phyloP scores from a whole-genome alignment of 1,140 invertebrate genomes.

The Ceratina japonica region DNA sequence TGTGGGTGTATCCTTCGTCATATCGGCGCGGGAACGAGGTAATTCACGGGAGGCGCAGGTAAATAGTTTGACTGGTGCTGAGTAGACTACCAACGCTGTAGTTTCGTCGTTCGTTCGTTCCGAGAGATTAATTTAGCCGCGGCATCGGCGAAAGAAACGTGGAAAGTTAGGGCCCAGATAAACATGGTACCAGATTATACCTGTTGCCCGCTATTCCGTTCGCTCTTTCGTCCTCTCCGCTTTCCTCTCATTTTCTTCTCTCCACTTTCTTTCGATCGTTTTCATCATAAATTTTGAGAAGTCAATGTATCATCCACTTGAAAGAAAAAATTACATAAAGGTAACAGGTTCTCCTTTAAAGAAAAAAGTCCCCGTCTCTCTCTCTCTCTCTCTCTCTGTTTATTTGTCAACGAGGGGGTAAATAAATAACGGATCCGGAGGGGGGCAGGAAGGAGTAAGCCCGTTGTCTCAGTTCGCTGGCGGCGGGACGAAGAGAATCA shows the following conservation, averaged over 20 bases:
- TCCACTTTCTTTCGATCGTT: too few relatives aligned
- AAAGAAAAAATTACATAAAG: too few relatives aligned
- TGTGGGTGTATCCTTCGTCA: not conserved
- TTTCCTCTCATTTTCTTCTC: slow-evolving; percentile 33
- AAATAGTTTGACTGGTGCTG: not conserved
- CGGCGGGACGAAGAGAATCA: not conserved
- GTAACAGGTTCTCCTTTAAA: not conserved
- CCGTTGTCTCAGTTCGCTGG: not conserved
- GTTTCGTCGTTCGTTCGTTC: slow-evolving; percentile 25
- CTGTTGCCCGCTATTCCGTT: slow-evolving; percentile 49
- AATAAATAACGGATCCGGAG: not conserved
- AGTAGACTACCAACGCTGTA: not conserved
- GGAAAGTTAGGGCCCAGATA: slow-evolving; percentile 42
- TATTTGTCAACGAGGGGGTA: slow-evolving; percentile 8
- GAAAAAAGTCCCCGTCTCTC: too few relatives aligned
- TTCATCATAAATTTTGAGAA: too few relatives aligned
- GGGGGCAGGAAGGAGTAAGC: not conserved
- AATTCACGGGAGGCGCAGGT: not conserved
- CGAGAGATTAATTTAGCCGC: slow-evolving; percentile 41
- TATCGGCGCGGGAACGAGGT: slow-evolving; percentile 1
- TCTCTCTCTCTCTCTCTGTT: not conserved
- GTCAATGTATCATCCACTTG: too few relatives aligned
- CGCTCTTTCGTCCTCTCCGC: slow-evolving; percentile 15
- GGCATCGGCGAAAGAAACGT: slow-evolving; percentile 36
- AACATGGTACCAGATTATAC: slow-evolving; percentile 50